A percentile compares a stretch with the other conserved stretches of the same genome.
phyloP scores from a whole-genome alignment of 1,140 invertebrate genomes.

The Trachelipus rathkii region DNA sequence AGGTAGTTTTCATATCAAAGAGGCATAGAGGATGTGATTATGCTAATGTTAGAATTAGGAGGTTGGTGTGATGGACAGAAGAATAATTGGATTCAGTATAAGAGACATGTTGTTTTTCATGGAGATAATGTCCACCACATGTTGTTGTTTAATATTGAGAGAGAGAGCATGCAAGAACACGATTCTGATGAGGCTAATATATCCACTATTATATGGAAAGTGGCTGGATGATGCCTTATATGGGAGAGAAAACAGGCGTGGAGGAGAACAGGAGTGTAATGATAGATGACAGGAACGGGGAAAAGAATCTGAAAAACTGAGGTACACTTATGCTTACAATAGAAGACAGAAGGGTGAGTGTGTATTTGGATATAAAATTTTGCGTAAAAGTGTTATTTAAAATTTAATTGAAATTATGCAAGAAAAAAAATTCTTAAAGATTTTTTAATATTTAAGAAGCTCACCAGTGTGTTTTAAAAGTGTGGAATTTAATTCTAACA shows the following conservation, averaged over 20 bases:
- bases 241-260: conserved; percentile 88
- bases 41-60: conserved; percentile 85
- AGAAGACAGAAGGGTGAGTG: no score
- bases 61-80: conserved; percentile 88
- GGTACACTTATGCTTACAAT: no score
- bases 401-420: not conserved
- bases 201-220: conserved; percentile 56
- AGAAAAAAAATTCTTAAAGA: no score
- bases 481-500: no score
- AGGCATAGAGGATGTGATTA: conserved; percentile 79
- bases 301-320: no score
- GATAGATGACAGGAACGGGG: conserved; percentile 76
- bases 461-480: no score
- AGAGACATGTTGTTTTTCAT: conserved; percentile 80
- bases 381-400: conserved; percentile 1
- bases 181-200: conserved; percentile 87
- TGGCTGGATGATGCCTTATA: conserved; percentile 64
- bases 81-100: conserved; percentile 52
- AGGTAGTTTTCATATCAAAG: conserved; percentile 86
- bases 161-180: conserved; percentile 97
- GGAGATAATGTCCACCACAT: conserved; percentile 85
- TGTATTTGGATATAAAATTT: not conserved
- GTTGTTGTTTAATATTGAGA: conserved; percentile 93
- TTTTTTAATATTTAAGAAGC: no score
- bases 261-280: conserved; percentile 93